Base-by-base conservation (phyloP, 2,113 vertebrate genomes). In the Aleadryas rufinucha region DNA sequence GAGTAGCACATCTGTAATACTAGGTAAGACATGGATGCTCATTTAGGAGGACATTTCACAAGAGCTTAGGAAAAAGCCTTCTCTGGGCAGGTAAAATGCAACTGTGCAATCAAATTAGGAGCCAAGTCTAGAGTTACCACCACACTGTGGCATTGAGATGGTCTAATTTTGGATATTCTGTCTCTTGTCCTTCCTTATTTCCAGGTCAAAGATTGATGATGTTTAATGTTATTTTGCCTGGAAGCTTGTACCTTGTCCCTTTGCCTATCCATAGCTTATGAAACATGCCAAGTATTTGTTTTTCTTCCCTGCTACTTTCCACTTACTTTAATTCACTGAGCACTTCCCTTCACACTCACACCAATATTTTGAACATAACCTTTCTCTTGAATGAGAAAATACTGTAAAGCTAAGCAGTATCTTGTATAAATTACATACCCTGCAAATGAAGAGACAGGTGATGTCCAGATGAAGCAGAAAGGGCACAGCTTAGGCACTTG, bases 321-420 rank as follows among this genome's bases (percentile, higher is more conserved):
- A 35, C n/a, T 86, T 82, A 87, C 65, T 96, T 91, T 69, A 95
- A 83, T 95, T 83, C 26, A 3, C 79, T 54, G 74, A 74, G 56
- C 79, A 60, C 56, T 75, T 92, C 53, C 35, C 49, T 87, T 91
- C 47, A 35, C 35, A 64, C 41, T 89, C 80, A 47, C 64, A 82
- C 30, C 12, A n/a, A 78, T 64, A 44, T 95, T 95, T 94, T 93
- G 77, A 97, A 97, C 94, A 90, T 94, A 89, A 90, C 90, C 94
- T 95, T 96, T 74, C 56, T 69, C 72, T 81, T 80, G 75, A 96
- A 88, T 82, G 53, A 96, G 64, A 93, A 91, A 96, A 96, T 96
- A 94, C 71, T 94, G 95, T 93, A 79, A 64, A 81, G 92, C 72
- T 96, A 95, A 94, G 95, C 93, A 95, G 41, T 96, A 94, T 93